phyloP scores from a whole-genome alignment of 2,113 vertebrate species.

The Myotis brandtii region DNA sequence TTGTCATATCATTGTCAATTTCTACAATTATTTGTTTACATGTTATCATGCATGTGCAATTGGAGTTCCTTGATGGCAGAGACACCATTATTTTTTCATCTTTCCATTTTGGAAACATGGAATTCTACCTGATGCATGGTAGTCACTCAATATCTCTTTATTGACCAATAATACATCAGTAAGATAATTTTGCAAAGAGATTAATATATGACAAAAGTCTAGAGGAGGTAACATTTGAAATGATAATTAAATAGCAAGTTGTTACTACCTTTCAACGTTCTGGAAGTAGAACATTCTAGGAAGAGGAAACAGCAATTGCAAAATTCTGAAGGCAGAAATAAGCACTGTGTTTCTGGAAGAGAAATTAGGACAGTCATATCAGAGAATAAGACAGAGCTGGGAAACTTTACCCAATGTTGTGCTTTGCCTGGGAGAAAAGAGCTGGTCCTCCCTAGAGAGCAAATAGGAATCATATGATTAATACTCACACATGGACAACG shows the following conservation, averaged over 20 bases:
- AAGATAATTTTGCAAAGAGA: not conserved
- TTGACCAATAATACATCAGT: not conserved
- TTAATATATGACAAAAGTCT: not conserved
- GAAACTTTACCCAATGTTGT: not conserved
- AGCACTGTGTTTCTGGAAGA: not conserved
- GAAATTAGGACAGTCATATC: not conserved
- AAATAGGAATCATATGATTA: not conserved
- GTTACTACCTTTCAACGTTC: not conserved
- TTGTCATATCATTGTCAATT: not conserved
- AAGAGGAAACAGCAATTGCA: not conserved
- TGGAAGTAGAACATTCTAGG: not conserved
- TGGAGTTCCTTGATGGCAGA: not conserved
- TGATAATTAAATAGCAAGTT: not conserved
- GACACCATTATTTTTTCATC: not conserved
- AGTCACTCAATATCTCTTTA: not conserved
- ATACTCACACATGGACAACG: not conserved
- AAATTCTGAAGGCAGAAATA: not conserved
- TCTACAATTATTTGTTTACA: not conserved
- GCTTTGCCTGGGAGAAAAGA: not conserved
- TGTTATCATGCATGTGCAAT: not conserved
- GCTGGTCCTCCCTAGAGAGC: not conserved
- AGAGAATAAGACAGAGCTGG: not conserved
- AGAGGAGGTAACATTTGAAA: not conserved
- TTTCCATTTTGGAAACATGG: not conserved
- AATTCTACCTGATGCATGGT: not conserved